Conservation (phyloP, 2,113 vertebrate species). For the Henicopernis longicauda region DNA sequence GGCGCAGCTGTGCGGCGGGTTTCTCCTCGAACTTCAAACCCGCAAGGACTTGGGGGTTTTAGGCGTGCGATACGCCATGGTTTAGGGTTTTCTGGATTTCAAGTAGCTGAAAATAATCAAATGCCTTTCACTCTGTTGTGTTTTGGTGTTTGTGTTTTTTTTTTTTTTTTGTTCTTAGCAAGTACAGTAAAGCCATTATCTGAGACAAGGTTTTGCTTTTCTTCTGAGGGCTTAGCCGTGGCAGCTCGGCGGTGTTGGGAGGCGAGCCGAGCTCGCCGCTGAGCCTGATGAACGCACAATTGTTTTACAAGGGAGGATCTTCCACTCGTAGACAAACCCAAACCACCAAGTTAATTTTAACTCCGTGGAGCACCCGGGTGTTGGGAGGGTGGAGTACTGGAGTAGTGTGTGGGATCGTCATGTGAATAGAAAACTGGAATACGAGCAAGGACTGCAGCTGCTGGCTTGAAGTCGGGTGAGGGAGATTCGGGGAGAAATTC, state of each 20-base stretch:
- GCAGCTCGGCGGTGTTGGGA: background rate
- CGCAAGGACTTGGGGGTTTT: fast-evolving
- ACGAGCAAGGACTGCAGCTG: background rate
- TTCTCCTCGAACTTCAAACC: background rate
- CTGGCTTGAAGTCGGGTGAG: background rate
- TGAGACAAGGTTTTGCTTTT: background rate
- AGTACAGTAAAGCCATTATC: background rate
- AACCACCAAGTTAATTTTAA: background rate
- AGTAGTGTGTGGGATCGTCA: background rate
- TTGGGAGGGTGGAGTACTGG: background rate
- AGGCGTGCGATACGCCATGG: fast-evolving
- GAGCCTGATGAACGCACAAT: background rate
- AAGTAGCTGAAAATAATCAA: background rate
- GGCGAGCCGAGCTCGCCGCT: background rate
- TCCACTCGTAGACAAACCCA: background rate
- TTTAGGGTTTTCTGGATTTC: background rate
- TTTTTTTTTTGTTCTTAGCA: background rate
- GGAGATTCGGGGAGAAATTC: background rate
- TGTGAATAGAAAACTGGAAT: background rate
- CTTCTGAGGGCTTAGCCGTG: background rate
- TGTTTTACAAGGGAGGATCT: background rate
- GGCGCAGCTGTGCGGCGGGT: background rate
- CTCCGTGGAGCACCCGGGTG: background rate
- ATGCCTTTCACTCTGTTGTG: background rate
- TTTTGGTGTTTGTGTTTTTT: too few relatives aligned